phyloP scores from a whole-genome alignment of 2,113 vertebrate genomes.

The Cacatua alba region DNA sequence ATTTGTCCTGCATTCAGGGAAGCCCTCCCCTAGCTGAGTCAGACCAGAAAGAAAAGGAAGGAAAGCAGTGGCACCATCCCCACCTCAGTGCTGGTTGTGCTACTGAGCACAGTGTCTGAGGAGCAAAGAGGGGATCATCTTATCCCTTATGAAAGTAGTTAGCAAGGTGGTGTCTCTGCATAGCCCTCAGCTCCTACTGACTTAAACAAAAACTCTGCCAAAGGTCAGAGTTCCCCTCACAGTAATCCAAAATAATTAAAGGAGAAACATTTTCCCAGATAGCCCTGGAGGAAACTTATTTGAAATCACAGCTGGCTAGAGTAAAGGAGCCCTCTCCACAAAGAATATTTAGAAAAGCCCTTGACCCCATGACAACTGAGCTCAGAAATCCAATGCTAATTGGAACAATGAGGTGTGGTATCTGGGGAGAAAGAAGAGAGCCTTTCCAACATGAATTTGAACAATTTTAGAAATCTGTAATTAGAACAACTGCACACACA shows the following conservation, averaged over 20 bases:
- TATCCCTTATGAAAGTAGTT: not conserved
- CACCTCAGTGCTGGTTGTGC: not conserved
- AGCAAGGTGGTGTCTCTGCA: not conserved
- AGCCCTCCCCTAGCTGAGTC: not conserved
- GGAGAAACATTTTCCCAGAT: not conserved
- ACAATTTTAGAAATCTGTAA: not conserved
- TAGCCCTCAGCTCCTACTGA: not conserved
- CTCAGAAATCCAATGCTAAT: not conserved
- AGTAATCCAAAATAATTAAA: not conserved
- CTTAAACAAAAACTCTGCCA: not conserved
- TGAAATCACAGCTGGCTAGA: not conserved
- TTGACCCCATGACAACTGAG: not conserved
- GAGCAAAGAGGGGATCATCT: not conserved
- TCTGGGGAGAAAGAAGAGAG: not conserved
- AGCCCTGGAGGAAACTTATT: not conserved
- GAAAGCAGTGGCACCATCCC: not conserved
- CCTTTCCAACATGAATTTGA: not conserved
- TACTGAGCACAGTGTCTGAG: not conserved
- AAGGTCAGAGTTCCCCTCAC: not conserved
- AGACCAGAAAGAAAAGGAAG: not conserved
- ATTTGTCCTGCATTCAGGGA: not conserved
- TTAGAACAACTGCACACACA: constrained; percentile 20
- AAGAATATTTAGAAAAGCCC: constrained; percentile 11
- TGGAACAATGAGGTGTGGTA: not conserved
- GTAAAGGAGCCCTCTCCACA: not conserved